Base-by-base conservation (phyloP, 2,113 vertebrate genomes). In the Lagopus muta region DNA sequence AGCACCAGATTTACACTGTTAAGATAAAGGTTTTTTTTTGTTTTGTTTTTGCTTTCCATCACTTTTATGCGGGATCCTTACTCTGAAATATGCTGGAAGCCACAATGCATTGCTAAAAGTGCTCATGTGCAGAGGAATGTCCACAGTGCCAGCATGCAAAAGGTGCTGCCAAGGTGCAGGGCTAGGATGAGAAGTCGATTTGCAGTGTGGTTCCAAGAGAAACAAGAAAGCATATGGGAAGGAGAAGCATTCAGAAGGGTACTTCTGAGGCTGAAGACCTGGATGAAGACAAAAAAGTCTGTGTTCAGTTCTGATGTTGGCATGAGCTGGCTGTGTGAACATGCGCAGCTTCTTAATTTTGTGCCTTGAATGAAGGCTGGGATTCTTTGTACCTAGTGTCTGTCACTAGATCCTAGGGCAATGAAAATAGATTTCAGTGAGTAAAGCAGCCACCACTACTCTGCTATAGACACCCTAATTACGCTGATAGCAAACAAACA, bases 81-180 rank as follows among this genome's bases (percentile, higher is more conserved):
- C 15, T 18, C 28, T 65, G 66, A 11, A 38, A 18, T 5, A 6
- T 1, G 24, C 69, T 81, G 61, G 55, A 54, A 84, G 52, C 1
- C 1, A 0, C 20, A n/a, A 22, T 2, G 0, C 7, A 4, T 9
- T 2, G 1, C 75, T 85, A 14, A 4, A 25, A 78, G 57, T 32
- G 28, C 65, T 81, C 28, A 1, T 0, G 1, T 38, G 2, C 3
- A n/a, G 52, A 55, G 70, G 34, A 45, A 11, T 0, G 5, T 4
- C 36, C 8, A 8, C 18, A 8, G 1, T 32, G 61, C 55, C 86
- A 71, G 71, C 25, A 13, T 13, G 28, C 30, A 0, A 15, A 2
- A 1, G 2, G 21, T 0, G 27, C 2, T 86, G 80, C 91, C 85
- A 78, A 55, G 69, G 3, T 15, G 0, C 83, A 8, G 89, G 4